Percentiles rank a stretch among this genome's conserved stretches.
Conservation (phyloP, 1,140 invertebrate species). For the Drosophila serrata region DNA sequence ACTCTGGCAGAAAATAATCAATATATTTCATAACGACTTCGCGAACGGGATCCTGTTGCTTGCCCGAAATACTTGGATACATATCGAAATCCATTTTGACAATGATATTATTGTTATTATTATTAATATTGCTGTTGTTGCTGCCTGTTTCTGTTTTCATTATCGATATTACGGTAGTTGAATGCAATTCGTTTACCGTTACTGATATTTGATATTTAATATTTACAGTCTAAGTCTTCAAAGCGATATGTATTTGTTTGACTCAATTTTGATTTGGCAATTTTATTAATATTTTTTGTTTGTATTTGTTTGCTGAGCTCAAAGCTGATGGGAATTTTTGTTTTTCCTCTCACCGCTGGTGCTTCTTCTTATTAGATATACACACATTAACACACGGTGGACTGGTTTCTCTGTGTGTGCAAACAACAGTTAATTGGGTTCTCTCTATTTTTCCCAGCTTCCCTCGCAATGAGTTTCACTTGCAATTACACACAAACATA, state of each 20-base stretch:
- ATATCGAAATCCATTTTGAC: slow-evolving; percentile 86
- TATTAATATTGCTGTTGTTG: slow-evolving; percentile 57
- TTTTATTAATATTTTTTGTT: slow-evolving; percentile 2
- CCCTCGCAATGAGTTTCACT: slow-evolving; percentile 59
- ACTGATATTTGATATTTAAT: neutral
- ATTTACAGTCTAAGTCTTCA: slow-evolving; percentile 11
- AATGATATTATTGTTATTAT: slow-evolving; percentile 43
- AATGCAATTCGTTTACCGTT: slow-evolving; percentile 12
- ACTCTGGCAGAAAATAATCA: slow-evolving; percentile 89
- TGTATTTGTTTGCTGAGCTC: slow-evolving; percentile 16
- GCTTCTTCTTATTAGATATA: slow-evolving; percentile 18
- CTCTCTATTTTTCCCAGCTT: slow-evolving; percentile 13
- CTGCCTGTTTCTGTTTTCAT: slow-evolving; percentile 78
- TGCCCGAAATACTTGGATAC: slow-evolving; percentile 88
- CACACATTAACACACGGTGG: slow-evolving; percentile 11
- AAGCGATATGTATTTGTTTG: slow-evolving; percentile 45
- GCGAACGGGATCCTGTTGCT: slow-evolving; percentile 88
- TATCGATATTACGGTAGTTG: slow-evolving; percentile 39
- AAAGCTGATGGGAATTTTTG: slow-evolving; percentile 20
- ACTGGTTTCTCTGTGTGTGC: slow-evolving; percentile 7
- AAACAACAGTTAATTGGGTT: slow-evolving; percentile 43
- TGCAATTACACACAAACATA: slow-evolving; percentile 34
- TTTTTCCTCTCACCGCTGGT: slow-evolving; percentile 4
- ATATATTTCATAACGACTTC: slow-evolving; percentile 89
- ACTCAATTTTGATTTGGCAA: slow-evolving; percentile 17